These are phyloP conservation scores for Apoda limacodes DNA, from an alignment of 2,888 invertebrate species.

Conservation along the genomic window DNA sequence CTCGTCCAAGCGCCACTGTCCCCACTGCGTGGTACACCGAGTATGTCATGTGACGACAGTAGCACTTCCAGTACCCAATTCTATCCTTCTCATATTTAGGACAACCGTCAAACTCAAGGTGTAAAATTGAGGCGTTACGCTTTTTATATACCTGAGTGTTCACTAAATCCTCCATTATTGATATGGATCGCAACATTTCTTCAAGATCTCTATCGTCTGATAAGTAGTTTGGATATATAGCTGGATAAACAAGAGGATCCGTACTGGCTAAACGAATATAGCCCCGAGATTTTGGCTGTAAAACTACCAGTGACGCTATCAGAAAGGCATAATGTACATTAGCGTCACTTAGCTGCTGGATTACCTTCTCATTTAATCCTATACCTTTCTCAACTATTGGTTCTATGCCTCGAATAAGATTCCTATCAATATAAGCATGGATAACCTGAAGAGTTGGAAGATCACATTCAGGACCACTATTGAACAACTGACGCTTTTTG, in stretches of 20 bases:
- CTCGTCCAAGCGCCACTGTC: conserved; percentile 31
- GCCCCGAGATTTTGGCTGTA: conserved; percentile 34
- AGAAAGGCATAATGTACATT: too few species aligned
- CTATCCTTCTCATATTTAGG: too few species aligned
- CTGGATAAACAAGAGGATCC: too few species aligned
- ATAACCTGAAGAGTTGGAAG: conserved; percentile 35
- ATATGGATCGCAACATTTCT: conserved; percentile 28
- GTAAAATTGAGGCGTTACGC: conserved; percentile 26
- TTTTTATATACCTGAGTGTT: conserved; percentile 20
- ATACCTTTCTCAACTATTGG: too few species aligned
- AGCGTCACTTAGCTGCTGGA: too few species aligned
- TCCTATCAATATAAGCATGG: conserved; percentile 29
- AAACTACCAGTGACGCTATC: conserved; percentile 28
- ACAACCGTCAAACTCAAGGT: conserved; percentile 28
- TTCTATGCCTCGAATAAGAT: too few species aligned
- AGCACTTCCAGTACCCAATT: too few species aligned
- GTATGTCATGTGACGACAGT: conserved; percentile 37
- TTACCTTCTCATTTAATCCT: too few species aligned
- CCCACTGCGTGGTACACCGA: conserved; percentile 36
- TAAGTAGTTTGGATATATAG: conserved; percentile 36
- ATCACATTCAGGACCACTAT: conserved; percentile 28
- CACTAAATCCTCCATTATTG: conserved; percentile 29
- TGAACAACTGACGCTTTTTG: conserved; percentile 20
- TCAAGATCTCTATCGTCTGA: conserved; percentile 25
- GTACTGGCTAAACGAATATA: too few species aligned